phyloP scores from a whole-genome alignment of 1,140 invertebrate genomes.

The Andrena cerasifolii region DNA sequence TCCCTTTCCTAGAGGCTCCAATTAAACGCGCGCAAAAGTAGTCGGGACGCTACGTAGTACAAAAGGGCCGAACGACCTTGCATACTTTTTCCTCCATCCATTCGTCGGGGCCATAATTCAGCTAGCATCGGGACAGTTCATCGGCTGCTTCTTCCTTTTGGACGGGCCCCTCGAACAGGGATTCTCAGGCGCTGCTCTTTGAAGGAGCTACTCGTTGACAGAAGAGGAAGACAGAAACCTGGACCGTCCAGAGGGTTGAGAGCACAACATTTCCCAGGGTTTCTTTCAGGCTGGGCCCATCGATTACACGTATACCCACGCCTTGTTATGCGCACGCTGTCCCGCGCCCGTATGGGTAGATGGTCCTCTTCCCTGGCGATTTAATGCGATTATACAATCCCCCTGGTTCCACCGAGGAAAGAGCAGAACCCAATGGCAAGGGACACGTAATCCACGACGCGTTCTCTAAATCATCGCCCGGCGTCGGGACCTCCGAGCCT shows the following conservation, averaged over 20 bases:
- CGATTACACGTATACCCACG: conserved; percentile 65
- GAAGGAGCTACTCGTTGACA: neutral
- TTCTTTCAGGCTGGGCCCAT: conserved; percentile 51
- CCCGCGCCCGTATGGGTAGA: conserved; percentile 64
- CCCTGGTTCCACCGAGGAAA: neutral
- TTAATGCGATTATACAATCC: conserved; percentile 56
- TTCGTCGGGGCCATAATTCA: conserved; percentile 67
- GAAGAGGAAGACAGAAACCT: neutral
- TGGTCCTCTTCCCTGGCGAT: conserved; percentile 48
- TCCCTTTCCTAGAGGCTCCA: conserved; percentile 46
- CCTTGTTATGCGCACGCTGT: conserved; percentile 59
- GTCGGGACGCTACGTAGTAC: conserved; percentile 39
- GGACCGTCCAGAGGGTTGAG: conserved; percentile 22
- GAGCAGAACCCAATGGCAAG: neutral
- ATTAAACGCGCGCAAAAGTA: conserved; percentile 48
- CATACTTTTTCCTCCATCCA: conserved; percentile 66
- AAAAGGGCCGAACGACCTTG: conserved; percentile 67
- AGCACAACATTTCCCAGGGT: conserved; percentile 45
- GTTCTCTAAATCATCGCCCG: conserved; percentile 33
- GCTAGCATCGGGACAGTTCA: conserved; percentile 58
- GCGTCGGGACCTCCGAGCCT: neutral
- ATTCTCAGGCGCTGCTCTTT: conserved; percentile 64
- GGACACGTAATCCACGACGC: conserved; percentile 39
- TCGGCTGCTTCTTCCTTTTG: conserved; percentile 46
- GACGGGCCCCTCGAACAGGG: conserved; percentile 58